These are phyloP conservation scores for Oryctolagus cuniculus DNA, from an alignment of 2,113 vertebrate genomes.

Conservation along the genomic window DNA sequence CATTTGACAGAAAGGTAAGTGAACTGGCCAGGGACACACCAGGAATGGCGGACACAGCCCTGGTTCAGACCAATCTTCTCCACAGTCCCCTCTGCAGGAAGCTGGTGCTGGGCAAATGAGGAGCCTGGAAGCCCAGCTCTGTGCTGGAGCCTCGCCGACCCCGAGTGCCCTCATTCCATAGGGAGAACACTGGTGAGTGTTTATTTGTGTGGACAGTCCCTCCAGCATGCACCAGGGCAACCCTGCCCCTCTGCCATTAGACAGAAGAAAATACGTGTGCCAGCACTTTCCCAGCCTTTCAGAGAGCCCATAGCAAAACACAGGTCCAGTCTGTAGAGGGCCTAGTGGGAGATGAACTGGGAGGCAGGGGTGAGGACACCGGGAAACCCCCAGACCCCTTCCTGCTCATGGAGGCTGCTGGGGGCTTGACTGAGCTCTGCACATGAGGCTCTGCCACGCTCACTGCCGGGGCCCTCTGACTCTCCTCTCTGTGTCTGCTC, in stretches of 20 bases:
- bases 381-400: neutral
- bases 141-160: neutral
- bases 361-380: neutral
- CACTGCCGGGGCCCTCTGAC: fast-evolving
- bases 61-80: neutral
- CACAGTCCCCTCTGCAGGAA: neutral
- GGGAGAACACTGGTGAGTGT: neutral
- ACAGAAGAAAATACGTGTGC: neutral
- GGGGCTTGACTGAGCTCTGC: neutral
- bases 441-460: neutral
- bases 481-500: neutral
- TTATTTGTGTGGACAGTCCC: neutral
- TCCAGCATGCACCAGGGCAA: neutral
- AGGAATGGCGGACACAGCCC: fast-evolving
- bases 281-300: neutral
- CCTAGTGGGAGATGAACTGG: neutral
- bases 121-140: neutral
- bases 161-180: neutral
- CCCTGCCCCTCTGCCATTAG: neutral
- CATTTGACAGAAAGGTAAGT: neutral
- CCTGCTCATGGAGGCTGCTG: too few species aligned
- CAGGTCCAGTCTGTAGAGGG: neutral
- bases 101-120: neutral
- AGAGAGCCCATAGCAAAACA: neutral
- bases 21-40: neutral